A percentile compares a stretch with the other conserved stretches of the same genome.
phyloP scores from a whole-genome alignment of 2,113 vertebrate genomes.

The Tragelaphus scriptus region DNA sequence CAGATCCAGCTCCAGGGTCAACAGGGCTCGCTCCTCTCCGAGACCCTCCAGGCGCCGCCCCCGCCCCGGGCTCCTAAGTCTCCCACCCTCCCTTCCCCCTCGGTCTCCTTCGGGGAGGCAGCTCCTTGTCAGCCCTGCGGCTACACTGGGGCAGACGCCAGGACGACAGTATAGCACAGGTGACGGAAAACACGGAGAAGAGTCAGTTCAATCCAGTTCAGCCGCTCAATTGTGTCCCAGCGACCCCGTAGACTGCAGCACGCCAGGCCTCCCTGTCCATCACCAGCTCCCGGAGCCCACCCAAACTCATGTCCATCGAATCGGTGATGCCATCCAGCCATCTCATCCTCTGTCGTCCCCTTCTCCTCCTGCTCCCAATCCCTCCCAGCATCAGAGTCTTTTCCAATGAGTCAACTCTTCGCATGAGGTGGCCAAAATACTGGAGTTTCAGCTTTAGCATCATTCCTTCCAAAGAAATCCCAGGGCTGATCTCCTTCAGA shows the following conservation, averaged over 20 bases:
- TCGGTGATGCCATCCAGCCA: not conserved
- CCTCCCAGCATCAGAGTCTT: not conserved
- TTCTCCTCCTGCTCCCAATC: not conserved
- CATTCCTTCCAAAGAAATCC: not conserved
- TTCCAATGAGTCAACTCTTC: fast-evolving
- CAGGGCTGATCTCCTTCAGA: not conserved
- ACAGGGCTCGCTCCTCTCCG: not conserved
- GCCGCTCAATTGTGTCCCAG: not conserved
- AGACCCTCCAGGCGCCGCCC: not conserved
- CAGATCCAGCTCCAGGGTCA: fast-evolving
- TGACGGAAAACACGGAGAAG: fast-evolving
- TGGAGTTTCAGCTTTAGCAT: not conserved
- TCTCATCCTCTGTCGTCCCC: not conserved
- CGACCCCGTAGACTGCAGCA: not conserved
- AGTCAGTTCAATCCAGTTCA: not conserved
- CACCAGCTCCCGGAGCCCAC: fast-evolving
- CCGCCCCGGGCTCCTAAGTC: fast-evolving
- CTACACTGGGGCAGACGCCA: not conserved
- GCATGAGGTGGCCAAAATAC: not conserved
- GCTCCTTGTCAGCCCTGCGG: too few species aligned
- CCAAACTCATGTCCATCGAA: not conserved
- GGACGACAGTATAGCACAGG: fast-evolving
- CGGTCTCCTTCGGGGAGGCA: not conserved
- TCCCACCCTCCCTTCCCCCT: fast-evolving
- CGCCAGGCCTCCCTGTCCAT: not conserved